These are phyloP conservation scores for Phyllotreta cruciferae DNA, from an alignment of 2,888 invertebrate genomes.

Conservation along the genomic window DNA sequence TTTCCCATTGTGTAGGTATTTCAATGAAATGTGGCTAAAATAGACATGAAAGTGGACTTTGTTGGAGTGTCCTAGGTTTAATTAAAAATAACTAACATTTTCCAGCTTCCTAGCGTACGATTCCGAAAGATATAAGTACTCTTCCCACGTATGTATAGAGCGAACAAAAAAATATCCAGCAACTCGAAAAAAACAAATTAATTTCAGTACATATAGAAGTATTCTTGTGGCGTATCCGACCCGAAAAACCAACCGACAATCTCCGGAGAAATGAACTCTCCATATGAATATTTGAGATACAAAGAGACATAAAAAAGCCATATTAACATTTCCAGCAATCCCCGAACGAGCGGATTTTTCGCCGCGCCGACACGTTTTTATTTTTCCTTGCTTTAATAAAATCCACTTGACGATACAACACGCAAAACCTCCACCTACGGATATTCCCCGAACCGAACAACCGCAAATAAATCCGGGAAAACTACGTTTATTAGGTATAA, in stretches of 20 bases:
- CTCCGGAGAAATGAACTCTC: conserved; percentile 7
- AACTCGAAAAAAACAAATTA: too few species aligned
- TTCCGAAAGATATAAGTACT: too few species aligned
- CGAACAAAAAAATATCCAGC: too few species aligned
- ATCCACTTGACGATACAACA: conserved; percentile 35
- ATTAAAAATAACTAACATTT: too few species aligned
- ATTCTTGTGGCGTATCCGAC: not conserved
- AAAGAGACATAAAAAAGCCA: conserved; percentile 8
- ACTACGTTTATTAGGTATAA: conserved; percentile 26
- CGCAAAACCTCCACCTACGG: conserved; percentile 40
- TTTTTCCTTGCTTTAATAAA: conserved; percentile 30
- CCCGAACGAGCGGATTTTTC: conserved; percentile 6
- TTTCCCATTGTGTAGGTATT: too few species aligned
- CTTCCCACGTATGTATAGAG: too few species aligned
- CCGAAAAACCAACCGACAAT: conserved; percentile 2
- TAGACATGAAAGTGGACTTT: too few species aligned
- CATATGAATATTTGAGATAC: conserved; percentile 7
- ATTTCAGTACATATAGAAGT: not conserved
- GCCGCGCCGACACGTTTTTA: conserved; percentile 19
- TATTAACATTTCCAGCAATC: conserved; percentile 18
- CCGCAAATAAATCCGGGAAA: conserved; percentile 44
- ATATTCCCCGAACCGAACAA: conserved; percentile 44
- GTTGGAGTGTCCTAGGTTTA: too few species aligned
- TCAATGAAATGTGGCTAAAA: too few species aligned
- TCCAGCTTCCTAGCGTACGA: too few species aligned